Evolutionary conservation across 2,113 vertebrate genomes (phyloP), one percentile per base, ranked within the genome.

Genomic region (Daubentonia madagascariensis): DNA sequence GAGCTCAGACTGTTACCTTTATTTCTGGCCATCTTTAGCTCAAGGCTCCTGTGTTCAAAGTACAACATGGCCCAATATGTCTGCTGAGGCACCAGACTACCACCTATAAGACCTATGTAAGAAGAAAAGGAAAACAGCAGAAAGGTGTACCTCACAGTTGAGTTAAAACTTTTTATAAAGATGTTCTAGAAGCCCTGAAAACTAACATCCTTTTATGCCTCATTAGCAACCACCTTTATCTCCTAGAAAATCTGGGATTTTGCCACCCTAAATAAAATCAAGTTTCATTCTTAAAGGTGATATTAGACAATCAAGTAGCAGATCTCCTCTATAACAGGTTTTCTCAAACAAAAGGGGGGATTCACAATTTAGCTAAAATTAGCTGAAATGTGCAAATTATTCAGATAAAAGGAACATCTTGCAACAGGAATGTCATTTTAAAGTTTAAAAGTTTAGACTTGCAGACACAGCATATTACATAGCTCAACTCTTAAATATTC

Each of bases 11-110:
- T 32, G 40, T 52, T 54, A 13, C 67, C 54, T 75, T 83, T 85
- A 48, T 50, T 6, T 35, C 17, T 43, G 16, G 8, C 35, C 25
- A 85, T 35, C 10, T 1, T 86, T 72, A 83, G 4, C 25, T 61
- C 22, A 67, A 45, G 11, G 4, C 12, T 59, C 45, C 9, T 43
- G 1, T 30, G 30, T 0, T 30, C 3, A 35, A 9, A 9, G 4
- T 40, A 45, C 2, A 20, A 79, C 35, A 50, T 45, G 17, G 16
- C 13, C 48, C 0, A 37, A 4, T 48, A 32, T 37, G 8, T 23
- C 43, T 57, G 1, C 4, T 22, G 32, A 90, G 28, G n/a, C 13
- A 20, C 20, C 1, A 68, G 17, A 80, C 17, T 5, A 57, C 37
- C 16, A 59, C 6, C 6, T 14, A 2, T 14, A 57, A 8, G 32